Conservation (phyloP, 1,140 invertebrate species). For the Drosophila guanche region DNA sequence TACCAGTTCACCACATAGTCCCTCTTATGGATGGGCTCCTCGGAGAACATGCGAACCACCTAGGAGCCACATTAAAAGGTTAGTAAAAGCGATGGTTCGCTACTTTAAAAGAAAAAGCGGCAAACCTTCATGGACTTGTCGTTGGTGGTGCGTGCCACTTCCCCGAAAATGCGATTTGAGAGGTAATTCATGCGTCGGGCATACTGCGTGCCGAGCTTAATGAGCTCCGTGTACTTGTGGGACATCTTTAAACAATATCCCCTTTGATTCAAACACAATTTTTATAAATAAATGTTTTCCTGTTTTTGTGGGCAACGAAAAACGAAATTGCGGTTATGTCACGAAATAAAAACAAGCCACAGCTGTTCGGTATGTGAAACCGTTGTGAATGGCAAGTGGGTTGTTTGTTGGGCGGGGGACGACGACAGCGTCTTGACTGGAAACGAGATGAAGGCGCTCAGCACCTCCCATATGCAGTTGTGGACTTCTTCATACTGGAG, state of each 20-base stretch:
- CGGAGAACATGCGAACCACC: conserved; percentile 90
- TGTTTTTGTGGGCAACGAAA: neutral
- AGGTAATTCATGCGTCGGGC: conserved; percentile 93
- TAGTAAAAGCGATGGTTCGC: neutral
- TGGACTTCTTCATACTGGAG: no score
- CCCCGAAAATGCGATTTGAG: conserved; percentile 95
- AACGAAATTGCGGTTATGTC: conserved; percentile 63
- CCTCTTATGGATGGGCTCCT: conserved; percentile 89
- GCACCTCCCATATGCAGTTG: no score
- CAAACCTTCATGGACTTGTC: conserved; percentile 89
- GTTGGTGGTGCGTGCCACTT: conserved; percentile 91
- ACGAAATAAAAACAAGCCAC: conserved; percentile 39
- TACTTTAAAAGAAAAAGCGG: neutral
- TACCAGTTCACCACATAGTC: conserved; percentile 93
- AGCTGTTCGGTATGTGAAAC: conserved; percentile 34
- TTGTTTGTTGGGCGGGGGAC: neutral
- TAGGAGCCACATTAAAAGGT: neutral
- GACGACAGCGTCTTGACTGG: neutral
- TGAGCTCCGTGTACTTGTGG: conserved; percentile 88
- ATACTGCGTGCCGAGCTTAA: conserved; percentile 90
- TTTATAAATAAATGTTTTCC: neutral
- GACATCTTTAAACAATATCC: conserved; percentile 46
- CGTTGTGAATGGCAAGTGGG: conserved; percentile 1
- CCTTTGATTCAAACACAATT: neutral
- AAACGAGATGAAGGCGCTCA: no score